Evolutionary conservation across 1,140 invertebrate genomes (phyloP).

Genomic region (Subanguina moxae): DNA sequence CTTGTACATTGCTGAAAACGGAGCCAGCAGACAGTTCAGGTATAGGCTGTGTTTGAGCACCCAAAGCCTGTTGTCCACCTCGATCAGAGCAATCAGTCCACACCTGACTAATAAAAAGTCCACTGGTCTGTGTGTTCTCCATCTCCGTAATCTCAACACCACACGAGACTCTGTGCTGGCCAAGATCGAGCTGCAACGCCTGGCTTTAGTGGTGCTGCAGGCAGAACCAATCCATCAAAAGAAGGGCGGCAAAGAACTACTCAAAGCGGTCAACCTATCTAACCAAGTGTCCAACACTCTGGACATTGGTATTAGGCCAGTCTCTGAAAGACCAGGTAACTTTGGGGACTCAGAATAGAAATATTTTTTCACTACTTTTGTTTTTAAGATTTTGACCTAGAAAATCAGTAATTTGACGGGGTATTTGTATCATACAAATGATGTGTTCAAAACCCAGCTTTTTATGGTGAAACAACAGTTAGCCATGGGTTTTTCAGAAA

Average conservation of each 20-base stretch:
- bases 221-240: conserved; percentile 12
- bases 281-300: too few relatives aligned
- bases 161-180: conserved; percentile 18
- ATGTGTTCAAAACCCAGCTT: too few relatives aligned
- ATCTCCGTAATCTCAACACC: conserved; percentile 14
- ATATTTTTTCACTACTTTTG: too few relatives aligned
- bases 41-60: conserved; percentile 15
- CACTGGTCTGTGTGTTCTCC: conserved; percentile 16
- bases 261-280: too few relatives aligned
- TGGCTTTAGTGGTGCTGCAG: conserved; percentile 7
- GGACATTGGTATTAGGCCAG: background rate
- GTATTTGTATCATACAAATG: too few relatives aligned
- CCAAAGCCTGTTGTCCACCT: conserved; percentile 1
- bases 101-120: background rate
- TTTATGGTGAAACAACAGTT: too few relatives aligned
- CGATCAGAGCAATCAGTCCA: background rate
- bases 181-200: conserved; percentile 13
- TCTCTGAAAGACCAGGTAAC: conserved; percentile 7
- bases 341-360: background rate
- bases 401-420: too few relatives aligned
- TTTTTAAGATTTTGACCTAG: too few relatives aligned
- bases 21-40: conserved; percentile 6
- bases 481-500: too few relatives aligned
- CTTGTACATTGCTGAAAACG: conserved; percentile 16
- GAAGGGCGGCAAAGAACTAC: background rate